Evolutionary conservation across 2,797 vertebrate species (phyloP).

Genomic region (Syngnathus acus): DNA sequence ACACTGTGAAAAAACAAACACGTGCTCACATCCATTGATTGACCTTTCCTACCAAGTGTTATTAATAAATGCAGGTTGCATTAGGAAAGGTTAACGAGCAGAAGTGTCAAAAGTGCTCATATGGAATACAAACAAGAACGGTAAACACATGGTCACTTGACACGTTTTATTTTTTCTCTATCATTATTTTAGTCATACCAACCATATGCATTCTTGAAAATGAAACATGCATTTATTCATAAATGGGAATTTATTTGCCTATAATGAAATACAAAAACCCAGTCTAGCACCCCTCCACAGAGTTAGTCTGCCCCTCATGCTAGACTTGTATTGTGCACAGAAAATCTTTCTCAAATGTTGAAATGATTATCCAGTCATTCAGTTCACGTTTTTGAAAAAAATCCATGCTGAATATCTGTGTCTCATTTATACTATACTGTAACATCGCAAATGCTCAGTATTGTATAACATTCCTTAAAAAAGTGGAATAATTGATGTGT

Average conservation of each 20-base stretch:
- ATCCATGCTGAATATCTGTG: not conserved
- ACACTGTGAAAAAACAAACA: constrained; percentile 43
- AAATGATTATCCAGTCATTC: too few relatives aligned
- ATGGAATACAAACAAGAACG: constrained; percentile 55
- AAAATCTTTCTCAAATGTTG: too few relatives aligned
- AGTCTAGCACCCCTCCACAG: too few relatives aligned
- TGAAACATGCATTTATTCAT: too few relatives aligned
- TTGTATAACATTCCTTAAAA: not conserved
- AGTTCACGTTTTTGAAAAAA: not conserved
- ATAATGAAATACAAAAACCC: too few relatives aligned
- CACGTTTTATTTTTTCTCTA: not conserved
- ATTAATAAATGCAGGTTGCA: constrained; percentile 70
- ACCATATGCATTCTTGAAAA: too few relatives aligned
- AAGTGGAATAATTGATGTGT: not conserved
- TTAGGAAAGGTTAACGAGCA: constrained; percentile 75
- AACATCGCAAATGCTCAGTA: not conserved
- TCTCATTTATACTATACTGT: not conserved
- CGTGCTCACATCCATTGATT: constrained; percentile 47
- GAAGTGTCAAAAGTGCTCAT: constrained; percentile 43
- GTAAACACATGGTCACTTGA: constrained; percentile 17
- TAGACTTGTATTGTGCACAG: too few relatives aligned
- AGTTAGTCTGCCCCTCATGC: too few relatives aligned
- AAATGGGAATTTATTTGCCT: too few relatives aligned
- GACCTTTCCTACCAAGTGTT: constrained; percentile 69
- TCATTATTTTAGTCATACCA: not conserved